These are phyloP conservation scores for Ceyx cyanopectus DNA, from an alignment of 2,113 vertebrate species.

Conservation along the genomic window DNA sequence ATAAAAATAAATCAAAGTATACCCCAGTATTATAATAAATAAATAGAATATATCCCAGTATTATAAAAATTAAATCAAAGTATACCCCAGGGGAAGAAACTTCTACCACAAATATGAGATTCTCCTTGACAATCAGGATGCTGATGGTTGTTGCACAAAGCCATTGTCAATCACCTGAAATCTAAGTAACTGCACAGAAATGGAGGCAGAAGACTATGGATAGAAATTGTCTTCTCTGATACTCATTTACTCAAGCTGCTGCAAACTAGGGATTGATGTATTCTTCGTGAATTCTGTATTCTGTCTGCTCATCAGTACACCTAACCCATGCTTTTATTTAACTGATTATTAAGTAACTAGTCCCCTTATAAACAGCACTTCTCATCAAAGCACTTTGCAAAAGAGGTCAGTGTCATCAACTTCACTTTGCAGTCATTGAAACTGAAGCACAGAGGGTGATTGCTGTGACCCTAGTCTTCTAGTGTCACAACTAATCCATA, in stretches of 20 bases:
- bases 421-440: neutral
- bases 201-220: neutral
- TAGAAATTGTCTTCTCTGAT: neutral
- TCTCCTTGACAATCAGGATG: neutral
- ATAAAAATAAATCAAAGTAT: neutral
- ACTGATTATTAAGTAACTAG: neutral
- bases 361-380: neutral
- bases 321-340: neutral
- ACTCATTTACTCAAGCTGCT: neutral
- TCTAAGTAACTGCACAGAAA: neutral
- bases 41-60: neutral
- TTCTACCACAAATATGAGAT: neutral
- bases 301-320: neutral
- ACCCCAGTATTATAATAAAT: no score
- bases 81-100: neutral
- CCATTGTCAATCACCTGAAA: neutral
- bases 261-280: neutral
- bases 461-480: neutral
- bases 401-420: neutral
- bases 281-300: neutral
- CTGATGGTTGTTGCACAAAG: neutral
- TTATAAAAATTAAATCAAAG: no score
- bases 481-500: neutral
- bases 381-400: neutral
- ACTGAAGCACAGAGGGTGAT: neutral